Conservation (phyloP, 2,113 vertebrate genomes). For the Amblyornis subalaris region DNA sequence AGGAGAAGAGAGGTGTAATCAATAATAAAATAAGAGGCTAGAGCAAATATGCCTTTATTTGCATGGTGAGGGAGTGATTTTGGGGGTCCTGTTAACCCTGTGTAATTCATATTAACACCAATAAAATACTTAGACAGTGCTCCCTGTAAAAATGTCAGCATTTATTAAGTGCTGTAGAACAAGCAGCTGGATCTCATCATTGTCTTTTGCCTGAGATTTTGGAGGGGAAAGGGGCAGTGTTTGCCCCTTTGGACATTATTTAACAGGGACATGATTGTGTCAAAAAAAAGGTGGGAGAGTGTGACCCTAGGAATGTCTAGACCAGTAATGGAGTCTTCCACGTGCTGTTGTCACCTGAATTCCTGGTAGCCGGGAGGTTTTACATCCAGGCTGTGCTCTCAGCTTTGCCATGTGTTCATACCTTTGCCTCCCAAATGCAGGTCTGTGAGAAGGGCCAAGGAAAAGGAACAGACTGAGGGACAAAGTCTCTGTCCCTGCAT, state of each 20-base stretch:
- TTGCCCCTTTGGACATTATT: not conserved
- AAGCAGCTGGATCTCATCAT: not conserved
- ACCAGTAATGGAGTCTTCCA: not conserved
- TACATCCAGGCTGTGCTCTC: not conserved
- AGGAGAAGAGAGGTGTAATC: not conserved
- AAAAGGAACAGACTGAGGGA: too few relatives aligned
- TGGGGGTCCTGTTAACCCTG: not conserved
- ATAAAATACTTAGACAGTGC: not conserved
- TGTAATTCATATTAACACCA: not conserved
- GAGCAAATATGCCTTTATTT: not conserved
- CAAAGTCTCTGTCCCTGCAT: not conserved
- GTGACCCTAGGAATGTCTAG: not conserved
- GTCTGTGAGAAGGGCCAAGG: too few relatives aligned
- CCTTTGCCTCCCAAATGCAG: not conserved
- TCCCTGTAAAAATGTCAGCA: not conserved
- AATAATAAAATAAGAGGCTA: not conserved
- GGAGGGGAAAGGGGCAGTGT: not conserved
- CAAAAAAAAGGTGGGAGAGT: not conserved
- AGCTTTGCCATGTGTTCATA: not conserved
- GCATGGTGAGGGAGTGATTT: not conserved
- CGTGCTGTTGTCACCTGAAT: not conserved
- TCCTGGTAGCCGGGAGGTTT: not conserved
- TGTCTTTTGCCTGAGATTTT: not conserved
- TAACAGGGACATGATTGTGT: rapidly evolving
- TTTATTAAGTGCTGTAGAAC: not conserved